Percentiles rank a stretch among this genome's conserved stretches.
These are phyloP conservation scores for Myathropa florea DNA, from an alignment of 2,888 invertebrate species.

Conservation along the genomic window DNA sequence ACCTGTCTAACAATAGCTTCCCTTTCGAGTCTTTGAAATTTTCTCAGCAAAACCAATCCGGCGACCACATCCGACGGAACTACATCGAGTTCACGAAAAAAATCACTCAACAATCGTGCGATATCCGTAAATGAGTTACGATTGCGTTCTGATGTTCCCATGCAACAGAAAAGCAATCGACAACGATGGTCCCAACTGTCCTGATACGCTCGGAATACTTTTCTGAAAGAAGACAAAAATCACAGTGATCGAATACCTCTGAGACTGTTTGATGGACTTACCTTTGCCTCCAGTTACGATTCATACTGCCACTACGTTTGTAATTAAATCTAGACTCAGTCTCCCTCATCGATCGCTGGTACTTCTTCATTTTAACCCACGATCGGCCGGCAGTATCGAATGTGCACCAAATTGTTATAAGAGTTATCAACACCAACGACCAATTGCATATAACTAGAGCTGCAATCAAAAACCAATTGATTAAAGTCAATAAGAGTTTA, in stretches of 20 bases:
- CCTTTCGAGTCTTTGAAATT: slow-evolving; percentile 90
- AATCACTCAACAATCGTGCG: slow-evolving; percentile 90
- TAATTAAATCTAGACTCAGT: slow-evolving; percentile 89
- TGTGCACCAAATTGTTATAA: slow-evolving; percentile 91
- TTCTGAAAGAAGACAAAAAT: slow-evolving; percentile 82
- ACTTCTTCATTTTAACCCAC: slow-evolving; percentile 95
- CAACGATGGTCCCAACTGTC: slow-evolving; percentile 94
- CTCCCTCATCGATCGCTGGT: slow-evolving; percentile 90
- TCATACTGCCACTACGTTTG: slow-evolving; percentile 88
- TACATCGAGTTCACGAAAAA: slow-evolving; percentile 93
- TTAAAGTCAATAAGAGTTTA: neutral
- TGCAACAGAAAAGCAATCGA: slow-evolving; percentile 90
- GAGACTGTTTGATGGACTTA: slow-evolving; percentile 75
- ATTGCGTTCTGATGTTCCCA: slow-evolving; percentile 88
- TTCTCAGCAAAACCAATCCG: slow-evolving; percentile 89
- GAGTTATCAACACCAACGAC: slow-evolving; percentile 86
- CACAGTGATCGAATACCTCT: neutral
- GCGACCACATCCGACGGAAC: slow-evolving; percentile 94
- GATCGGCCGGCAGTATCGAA: slow-evolving; percentile 93
- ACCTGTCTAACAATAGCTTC: slow-evolving; percentile 88
- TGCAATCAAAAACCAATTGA: slow-evolving; percentile 76
- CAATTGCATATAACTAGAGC: slow-evolving; percentile 90
- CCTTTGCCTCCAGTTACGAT: slow-evolving; percentile 92
- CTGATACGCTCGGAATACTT: slow-evolving; percentile 92
- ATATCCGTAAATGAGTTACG: slow-evolving; percentile 93